These are phyloP conservation scores for Syngnathus floridae DNA, from an alignment of 2,113 vertebrate species.

Conservation along the genomic window DNA sequence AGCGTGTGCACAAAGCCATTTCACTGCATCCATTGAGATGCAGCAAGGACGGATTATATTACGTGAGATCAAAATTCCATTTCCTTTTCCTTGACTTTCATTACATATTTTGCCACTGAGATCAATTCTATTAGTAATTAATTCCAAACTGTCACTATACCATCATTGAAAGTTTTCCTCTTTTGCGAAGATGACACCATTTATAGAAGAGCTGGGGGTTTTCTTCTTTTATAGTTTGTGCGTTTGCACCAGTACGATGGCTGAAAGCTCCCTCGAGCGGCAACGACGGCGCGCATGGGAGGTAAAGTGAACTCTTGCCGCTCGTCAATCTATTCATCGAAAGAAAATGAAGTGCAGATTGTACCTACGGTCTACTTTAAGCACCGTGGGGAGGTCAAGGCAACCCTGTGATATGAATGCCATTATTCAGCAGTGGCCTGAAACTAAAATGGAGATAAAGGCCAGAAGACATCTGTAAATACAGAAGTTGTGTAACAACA, in stretches of 20 bases:
- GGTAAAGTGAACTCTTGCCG: conserved; percentile 10
- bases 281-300: not conserved
- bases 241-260: conserved; percentile 12
- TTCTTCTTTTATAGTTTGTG: conserved; percentile 4
- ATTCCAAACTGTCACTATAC: not conserved
- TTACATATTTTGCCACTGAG: too few species aligned
- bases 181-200: not conserved
- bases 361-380: conserved; percentile 20
- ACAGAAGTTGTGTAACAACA: conserved; percentile 9
- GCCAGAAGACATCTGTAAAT: not conserved
- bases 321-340: conserved; percentile 28
- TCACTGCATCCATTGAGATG: not conserved
- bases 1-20: conserved; percentile 49
- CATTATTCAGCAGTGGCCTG: conserved; percentile 24
- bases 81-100: too few species aligned
- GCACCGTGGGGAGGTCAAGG: conserved; percentile 33
- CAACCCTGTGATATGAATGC: conserved; percentile 34
- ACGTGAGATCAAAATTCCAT: not conserved
- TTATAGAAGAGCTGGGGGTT: too few species aligned
- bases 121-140: not conserved
- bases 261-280: not conserved
- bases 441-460: conserved; percentile 11
- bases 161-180: not conserved
- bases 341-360: conserved; percentile 25
- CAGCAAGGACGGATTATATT: not conserved